Evolutionary conservation across 2,888 invertebrate genomes (phyloP).

Genomic region (Neuroscelio doddi): DNA sequence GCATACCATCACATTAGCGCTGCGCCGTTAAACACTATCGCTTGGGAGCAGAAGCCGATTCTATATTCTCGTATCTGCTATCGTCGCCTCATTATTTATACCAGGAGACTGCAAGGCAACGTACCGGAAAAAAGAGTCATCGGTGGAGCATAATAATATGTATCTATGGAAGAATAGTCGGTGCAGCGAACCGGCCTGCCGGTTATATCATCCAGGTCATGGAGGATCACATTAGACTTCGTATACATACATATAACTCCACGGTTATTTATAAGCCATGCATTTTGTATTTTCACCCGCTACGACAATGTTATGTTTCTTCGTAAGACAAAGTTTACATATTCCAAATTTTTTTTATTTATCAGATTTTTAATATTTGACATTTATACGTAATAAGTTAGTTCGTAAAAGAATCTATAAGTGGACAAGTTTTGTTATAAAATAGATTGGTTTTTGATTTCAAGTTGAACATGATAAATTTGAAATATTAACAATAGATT

Average conservation of each 20-base stretch:
- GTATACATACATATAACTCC: not conserved
- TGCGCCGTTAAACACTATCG: constrained; percentile 36
- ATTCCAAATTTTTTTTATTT: no score
- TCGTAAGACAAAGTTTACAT: no score
- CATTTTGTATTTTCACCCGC: constrained; percentile 2
- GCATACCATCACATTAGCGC: constrained; percentile 30
- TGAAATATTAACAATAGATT: no score
- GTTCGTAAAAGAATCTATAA: no score
- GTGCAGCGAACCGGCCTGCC: constrained; percentile 17
- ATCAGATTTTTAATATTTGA: no score
- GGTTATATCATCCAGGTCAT: constrained; percentile 4
- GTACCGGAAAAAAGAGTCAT: constrained; percentile 45
- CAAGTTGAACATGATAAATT: no score
- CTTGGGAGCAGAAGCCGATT: constrained; percentile 27
- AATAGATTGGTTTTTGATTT: no score
- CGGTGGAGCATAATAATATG: constrained; percentile 39
- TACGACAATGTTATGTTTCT: not conserved
- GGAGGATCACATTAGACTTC: constrained; percentile 8
- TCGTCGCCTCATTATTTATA: constrained; percentile 47
- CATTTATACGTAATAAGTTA: no score
- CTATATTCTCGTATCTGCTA: constrained; percentile 35
- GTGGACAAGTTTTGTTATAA: no score
- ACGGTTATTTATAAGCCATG: constrained; percentile 7
- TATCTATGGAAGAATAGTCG: constrained; percentile 36
- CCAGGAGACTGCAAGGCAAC: constrained; percentile 36